Percentiles rank a stretch among this genome's conserved stretches.
phyloP scores from a whole-genome alignment of 2,113 vertebrate genomes.

The Sterrhoptilus dennistouni region DNA sequence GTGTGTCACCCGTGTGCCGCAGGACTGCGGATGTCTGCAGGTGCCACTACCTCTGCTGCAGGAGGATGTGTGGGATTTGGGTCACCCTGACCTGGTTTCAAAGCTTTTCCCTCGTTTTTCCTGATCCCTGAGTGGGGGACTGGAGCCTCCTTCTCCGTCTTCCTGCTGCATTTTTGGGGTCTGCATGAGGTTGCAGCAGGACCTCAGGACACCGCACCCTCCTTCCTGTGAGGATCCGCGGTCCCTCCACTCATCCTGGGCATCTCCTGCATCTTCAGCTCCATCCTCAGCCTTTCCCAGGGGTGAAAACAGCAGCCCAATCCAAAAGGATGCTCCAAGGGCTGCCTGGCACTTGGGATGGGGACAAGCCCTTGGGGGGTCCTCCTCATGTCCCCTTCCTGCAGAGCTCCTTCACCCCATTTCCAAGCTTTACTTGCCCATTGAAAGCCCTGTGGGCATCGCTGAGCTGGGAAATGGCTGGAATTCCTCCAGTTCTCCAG shows the following conservation, averaged over 20 bases:
- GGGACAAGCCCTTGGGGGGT: background rate
- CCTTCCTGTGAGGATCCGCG: background rate
- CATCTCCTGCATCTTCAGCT: background rate
- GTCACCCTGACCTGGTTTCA: background rate
- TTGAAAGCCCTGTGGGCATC: fast-evolving
- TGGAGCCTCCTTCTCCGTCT: background rate
- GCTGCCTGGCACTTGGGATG: background rate
- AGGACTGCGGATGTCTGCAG: background rate
- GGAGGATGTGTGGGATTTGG: fast-evolving
- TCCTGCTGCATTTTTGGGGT: fast-evolving
- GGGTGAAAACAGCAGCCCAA: background rate
- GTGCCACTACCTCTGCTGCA: background rate
- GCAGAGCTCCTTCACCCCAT: background rate
- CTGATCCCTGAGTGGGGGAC: fast-evolving
- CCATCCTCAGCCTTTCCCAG: background rate
- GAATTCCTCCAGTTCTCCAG: background rate
- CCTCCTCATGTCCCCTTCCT: fast-evolving
- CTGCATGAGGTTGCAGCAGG: fast-evolving
- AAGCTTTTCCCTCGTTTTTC: background rate
- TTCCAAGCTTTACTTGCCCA: fast-evolving
- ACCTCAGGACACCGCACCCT: fast-evolving
- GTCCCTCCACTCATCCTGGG: background rate
- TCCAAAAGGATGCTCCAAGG: background rate
- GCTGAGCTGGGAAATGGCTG: background rate
- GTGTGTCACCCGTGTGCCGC: background rate